Evolutionary conservation across 2,888 invertebrate species (phyloP).

Genomic region (Zhuqinia jingwanae): DNA sequence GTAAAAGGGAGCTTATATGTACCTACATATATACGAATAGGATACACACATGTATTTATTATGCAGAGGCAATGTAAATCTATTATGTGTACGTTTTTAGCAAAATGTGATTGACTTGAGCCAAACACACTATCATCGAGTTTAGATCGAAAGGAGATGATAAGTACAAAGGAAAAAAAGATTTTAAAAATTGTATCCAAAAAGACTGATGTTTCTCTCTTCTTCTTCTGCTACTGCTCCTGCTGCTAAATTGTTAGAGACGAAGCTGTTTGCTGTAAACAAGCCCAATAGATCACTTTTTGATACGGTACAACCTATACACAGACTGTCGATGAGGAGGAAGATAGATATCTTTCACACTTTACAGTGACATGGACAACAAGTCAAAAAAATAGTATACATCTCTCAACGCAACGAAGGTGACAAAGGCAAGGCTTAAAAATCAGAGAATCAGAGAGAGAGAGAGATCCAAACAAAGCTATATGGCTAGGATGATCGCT

Average conservation of each 20-base stretch:
- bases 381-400: slow-evolving; percentile 55
- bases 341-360: slow-evolving; percentile 50
- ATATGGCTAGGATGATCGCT: background rate
- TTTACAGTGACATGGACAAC: slow-evolving; percentile 49
- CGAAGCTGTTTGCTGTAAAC: slow-evolving; percentile 6
- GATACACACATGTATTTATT: background rate
- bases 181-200: background rate
- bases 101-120: slow-evolving; percentile 6
- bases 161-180: background rate
- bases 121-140: background rate
- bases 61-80: background rate
- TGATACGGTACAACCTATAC: slow-evolving; percentile 1
- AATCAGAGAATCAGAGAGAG: slow-evolving; percentile 12
- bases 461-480: slow-evolving; percentile 29
- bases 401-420: slow-evolving; percentile 39
- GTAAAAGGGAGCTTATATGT: background rate
- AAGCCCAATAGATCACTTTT: slow-evolving; percentile 58
- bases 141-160: background rate
- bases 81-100: background rate
- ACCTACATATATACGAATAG: background rate
- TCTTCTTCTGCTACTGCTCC: background rate
- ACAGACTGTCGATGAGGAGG: slow-evolving; percentile 21
- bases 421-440: slow-evolving; percentile 52
- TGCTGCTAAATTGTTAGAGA: too few species aligned
- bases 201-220: background rate